Evolutionary conservation across 1,140 invertebrate genomes (phyloP), one percentile per base, ranked within the genome.

Genomic region (Ruditapes philippinarum): DNA sequence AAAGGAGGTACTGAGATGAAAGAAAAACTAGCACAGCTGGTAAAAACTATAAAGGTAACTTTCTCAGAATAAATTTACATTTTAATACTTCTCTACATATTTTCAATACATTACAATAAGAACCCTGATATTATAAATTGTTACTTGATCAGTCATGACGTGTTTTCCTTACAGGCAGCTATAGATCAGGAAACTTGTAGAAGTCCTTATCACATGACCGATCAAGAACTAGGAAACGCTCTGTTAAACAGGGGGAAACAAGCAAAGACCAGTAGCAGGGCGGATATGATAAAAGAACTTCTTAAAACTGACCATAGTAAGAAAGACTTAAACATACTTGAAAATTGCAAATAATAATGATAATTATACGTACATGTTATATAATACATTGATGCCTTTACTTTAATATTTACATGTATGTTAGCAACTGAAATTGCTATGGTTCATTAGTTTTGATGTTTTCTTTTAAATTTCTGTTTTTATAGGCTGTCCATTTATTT

Each of bases 401-500:
- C n/a, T n/a, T n/a, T n/a, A n/a, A n/a, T n/a, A n/a, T n/a, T n/a
- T n/a, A n/a, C n/a, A n/a, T n/a, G n/a, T n/a, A n/a, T n/a, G n/a
- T n/a, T n/a, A n/a, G n/a, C n/a, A n/a, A n/a, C n/a, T n/a, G n/a
- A n/a, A n/a, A n/a, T n/a, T n/a, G n/a, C n/a, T n/a, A n/a, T n/a
- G n/a, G n/a, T n/a, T n/a, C n/a, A n/a, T n/a, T n/a, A n/a, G n/a
- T n/a, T n/a, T n/a, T n/a, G n/a, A n/a, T n/a, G n/a, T n/a, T n/a
- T n/a, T n/a, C n/a, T n/a, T n/a, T n/a, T n/a, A n/a, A n/a, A 80
- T 40, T 68, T 62, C 70, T 33, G 80, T 36, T 83, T 25, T 92
- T 91, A 19, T 79, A 94, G 93, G 74, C 54, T 94, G 93, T 65
- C 91, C 92, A 1, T 78, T 83, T 49, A 78, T 94, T 38, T 89